Evolutionary conservation across 2,888 invertebrate species (phyloP), one percentile per base, ranked within the genome.

Genomic region (Cryptophagus acutangulus): DNA sequence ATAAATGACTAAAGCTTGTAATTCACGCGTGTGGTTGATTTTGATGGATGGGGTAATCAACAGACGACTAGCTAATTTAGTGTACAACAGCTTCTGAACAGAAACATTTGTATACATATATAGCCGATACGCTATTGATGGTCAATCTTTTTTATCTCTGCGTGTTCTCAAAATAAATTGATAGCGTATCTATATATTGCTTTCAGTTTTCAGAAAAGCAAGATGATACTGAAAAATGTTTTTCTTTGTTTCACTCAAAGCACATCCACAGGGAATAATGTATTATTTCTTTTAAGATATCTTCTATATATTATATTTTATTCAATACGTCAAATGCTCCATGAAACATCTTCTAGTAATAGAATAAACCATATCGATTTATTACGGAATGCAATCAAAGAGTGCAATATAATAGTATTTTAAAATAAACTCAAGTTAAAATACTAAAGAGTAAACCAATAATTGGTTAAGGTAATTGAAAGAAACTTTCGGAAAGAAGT

Each of bases 21-120:
- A 49, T 49, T 52, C 48, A 45, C 48, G 58, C 55, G 56, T 59
- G 59, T 50, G 57, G 58, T 55, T 58, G 58, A 59, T 59, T 60
- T 61, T 62, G 62, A 61, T 61, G 54, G 59, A 62, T 62, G 57
- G 45, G 12, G 57, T 59, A 61, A 61, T 61, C 60, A 58, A 58
- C 52, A 58, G 54, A 57, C 53, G 51, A 53, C 53, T 53, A 46
- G 53, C 48, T 55, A 53, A 53, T 55, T 55, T 55, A 57, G 48
- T 50, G 52, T 54, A 51, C 51, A 54, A 51, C 49, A 53, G 52
- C 46, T 50, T 55, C 49, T 50, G 48, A 55, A 54, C 52, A 52
- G 52, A 55, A 57, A 52, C 52, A 55, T 45, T 51, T 55, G 54
- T 54, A 55, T 57, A 52, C 50, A 47, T 54, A 52, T 52, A 48